phyloP scores from a whole-genome alignment of 2,888 invertebrate genomes.

The Hipparchia semele region DNA sequence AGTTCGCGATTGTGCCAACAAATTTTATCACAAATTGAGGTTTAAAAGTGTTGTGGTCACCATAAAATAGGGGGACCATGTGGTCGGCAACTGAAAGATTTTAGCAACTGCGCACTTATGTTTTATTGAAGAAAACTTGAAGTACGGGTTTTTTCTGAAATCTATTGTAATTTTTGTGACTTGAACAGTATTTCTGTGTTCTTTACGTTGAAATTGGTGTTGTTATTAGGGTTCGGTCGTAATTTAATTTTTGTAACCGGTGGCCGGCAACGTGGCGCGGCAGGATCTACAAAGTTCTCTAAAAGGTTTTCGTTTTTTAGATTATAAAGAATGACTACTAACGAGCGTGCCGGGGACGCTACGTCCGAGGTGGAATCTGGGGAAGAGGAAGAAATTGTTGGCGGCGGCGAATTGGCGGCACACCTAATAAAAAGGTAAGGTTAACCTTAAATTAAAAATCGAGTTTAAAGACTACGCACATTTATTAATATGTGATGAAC shows the following conservation, averaged over 20 bases:
- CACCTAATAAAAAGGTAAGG: slow-evolving; percentile 73
- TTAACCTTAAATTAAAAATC: slow-evolving; percentile 18
- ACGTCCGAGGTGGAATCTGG: slow-evolving; percentile 86
- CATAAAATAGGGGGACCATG: slow-evolving; percentile 63
- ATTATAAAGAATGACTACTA: slow-evolving; percentile 84
- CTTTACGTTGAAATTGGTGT: slow-evolving; percentile 53
- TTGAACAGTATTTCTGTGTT: slow-evolving; percentile 33
- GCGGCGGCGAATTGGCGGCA: slow-evolving; percentile 77
- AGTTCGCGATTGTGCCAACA: not conserved
- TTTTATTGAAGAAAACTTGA: slow-evolving; percentile 56
- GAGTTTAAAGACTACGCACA: not conserved
- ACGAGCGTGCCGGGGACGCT: slow-evolving; percentile 86
- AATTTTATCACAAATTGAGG: slow-evolving; percentile 6
- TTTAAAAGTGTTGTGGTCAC: slow-evolving; percentile 35
- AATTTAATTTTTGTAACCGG: slow-evolving; percentile 23
- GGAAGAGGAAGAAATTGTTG: slow-evolving; percentile 84
- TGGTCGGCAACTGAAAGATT: slow-evolving; percentile 64
- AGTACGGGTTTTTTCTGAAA: slow-evolving; percentile 31
- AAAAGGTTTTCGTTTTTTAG: slow-evolving; percentile 51
- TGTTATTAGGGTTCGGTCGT: slow-evolving; percentile 34
- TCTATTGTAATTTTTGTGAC: slow-evolving; percentile 6
- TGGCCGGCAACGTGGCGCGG: slow-evolving; percentile 70
- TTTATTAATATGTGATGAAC: not conserved
- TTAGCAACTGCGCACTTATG: slow-evolving; percentile 76
- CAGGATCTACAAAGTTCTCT: not conserved